phyloP scores from a whole-genome alignment of 1,140 invertebrate species.

The Medauroidea extradentata region DNA sequence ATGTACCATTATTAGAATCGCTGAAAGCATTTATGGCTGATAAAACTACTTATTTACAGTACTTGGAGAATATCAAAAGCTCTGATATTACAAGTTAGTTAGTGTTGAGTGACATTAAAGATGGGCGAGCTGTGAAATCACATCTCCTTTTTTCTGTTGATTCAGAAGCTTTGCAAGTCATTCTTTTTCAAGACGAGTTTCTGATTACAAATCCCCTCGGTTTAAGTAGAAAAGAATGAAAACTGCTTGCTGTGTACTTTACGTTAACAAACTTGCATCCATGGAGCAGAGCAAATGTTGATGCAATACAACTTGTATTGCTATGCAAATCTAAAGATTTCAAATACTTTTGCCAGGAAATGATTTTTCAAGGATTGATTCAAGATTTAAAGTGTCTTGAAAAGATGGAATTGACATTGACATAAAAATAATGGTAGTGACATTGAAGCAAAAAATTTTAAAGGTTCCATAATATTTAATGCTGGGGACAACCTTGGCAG shows the following conservation, averaged over 20 bases:
- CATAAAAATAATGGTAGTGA: constrained; percentile 3
- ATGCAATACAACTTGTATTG: constrained; percentile 7
- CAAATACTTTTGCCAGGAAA: not conserved
- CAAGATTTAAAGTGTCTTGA: not conserved
- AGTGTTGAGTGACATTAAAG: constrained; percentile 3
- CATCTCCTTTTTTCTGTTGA: constrained; percentile 6
- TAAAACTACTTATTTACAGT: constrained; percentile 3
- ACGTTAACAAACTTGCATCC: constrained; percentile 7
- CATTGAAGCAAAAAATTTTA: constrained; percentile 6
- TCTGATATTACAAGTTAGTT: not conserved
- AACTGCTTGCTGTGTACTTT: constrained; percentile 2
- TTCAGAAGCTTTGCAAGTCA: constrained; percentile 6
- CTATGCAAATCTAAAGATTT: constrained; percentile 1
- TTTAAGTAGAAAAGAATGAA: not conserved
- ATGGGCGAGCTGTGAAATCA: not conserved
- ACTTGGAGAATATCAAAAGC: not conserved
- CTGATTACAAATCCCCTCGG: constrained; percentile 5
- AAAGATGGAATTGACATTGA: not conserved
- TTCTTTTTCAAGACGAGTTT: constrained; percentile 9
- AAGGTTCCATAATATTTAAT: constrained; percentile 22
- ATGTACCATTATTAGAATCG: constrained; percentile 1
- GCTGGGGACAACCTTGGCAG: constrained; percentile 27
- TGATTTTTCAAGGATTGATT: no score
- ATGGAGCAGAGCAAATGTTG: constrained; percentile 5
- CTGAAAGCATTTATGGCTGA: constrained; percentile 1